phyloP scores from a whole-genome alignment of 2,888 invertebrate species.

The Gortyna flavago region DNA sequence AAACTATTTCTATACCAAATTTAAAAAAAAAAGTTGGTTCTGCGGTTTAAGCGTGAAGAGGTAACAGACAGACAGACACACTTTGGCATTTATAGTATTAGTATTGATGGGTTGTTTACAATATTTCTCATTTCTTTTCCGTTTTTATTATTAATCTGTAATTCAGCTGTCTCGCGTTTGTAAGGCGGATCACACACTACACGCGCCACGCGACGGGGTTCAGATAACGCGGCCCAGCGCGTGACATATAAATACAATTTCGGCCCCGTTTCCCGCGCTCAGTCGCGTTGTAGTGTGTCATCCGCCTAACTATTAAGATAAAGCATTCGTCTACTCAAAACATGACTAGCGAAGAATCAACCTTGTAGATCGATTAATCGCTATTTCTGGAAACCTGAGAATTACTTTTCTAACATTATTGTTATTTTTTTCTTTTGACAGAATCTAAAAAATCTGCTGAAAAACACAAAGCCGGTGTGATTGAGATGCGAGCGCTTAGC shows the following conservation, averaged over 20 bases:
- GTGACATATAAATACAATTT: background rate
- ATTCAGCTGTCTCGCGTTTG: background rate
- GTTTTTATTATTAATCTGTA: no score
- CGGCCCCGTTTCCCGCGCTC: no score
- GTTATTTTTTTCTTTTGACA: conserved; percentile 66
- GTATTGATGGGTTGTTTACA: background rate
- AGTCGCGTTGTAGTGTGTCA: background rate
- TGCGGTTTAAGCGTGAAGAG: no score
- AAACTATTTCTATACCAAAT: no score
- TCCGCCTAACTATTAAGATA: background rate
- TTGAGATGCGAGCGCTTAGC: conserved; percentile 88
- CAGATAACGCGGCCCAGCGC: no score
- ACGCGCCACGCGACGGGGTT: no score
- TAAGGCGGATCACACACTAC: no score
- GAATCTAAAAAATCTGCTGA: conserved; percentile 81
- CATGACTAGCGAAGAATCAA: background rate
- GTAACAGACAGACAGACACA: no score
- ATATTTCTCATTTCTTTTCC: background rate
- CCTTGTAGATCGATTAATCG: background rate
- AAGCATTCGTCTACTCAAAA: background rate
- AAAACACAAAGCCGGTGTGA: conserved; percentile 86
- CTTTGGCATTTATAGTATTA: no score
- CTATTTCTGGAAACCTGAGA: background rate
- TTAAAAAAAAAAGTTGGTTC: no score
- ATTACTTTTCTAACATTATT: background rate